phyloP scores from a whole-genome alignment of 2,113 vertebrate species.

The Mesocricetus auratus region DNA sequence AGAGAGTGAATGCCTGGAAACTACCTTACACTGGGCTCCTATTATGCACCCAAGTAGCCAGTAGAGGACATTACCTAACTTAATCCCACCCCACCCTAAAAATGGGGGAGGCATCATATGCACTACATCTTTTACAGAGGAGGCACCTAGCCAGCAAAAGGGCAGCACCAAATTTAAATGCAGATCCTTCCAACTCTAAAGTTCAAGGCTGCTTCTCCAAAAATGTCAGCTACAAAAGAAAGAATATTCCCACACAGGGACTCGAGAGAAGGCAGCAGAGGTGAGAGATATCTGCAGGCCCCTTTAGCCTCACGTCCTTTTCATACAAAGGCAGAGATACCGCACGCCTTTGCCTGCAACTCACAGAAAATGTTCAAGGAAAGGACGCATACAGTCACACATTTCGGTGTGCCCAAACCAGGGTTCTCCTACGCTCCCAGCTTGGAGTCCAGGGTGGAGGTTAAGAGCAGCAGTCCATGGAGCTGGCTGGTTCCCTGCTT shows the following conservation, averaged over 20 bases:
- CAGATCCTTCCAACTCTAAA: conserved; percentile 24
- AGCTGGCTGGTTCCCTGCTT: neutral
- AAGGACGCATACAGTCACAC: neutral
- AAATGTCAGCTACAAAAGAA: neutral
- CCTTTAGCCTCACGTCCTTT: neutral
- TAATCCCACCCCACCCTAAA: neutral
- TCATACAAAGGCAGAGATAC: neutral
- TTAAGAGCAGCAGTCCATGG: neutral
- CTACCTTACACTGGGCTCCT: neutral
- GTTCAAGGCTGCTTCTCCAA: neutral
- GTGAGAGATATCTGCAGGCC: neutral
- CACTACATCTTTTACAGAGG: neutral
- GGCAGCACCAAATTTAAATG: conserved; percentile 18
- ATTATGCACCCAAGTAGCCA: neutral
- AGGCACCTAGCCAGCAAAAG: neutral
- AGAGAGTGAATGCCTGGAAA: neutral
- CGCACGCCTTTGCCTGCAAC: neutral
- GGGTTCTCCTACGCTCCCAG: neutral
- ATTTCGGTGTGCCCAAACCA: neutral
- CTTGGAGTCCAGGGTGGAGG: neutral
- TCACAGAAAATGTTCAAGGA: neutral
- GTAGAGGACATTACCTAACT: conserved; percentile 37
- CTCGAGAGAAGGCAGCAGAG: neutral
- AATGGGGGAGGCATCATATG: neutral
- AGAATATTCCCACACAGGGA: neutral